Evolutionary conservation across 2,888 invertebrate species (phyloP).

Genomic region (Troides helena): DNA sequence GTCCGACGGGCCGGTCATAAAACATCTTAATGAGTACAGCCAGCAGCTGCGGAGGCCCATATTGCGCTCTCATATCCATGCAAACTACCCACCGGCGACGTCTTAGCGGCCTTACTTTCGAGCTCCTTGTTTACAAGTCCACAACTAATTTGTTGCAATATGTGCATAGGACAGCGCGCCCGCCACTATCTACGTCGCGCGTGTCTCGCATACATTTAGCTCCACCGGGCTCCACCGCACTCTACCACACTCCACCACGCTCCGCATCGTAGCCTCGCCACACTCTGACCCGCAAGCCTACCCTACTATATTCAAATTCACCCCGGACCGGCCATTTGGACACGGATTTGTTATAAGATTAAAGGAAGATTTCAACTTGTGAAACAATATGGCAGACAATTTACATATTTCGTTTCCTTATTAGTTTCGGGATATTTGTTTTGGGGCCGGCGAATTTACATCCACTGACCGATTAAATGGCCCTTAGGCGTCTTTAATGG

Average conservation of each 20-base stretch:
- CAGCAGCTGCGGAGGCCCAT: conserved; percentile 78
- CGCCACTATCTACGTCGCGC: conserved; percentile 75
- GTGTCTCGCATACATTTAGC: conserved; percentile 79
- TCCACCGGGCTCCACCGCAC: conserved; percentile 47
- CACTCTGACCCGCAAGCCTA: conserved; percentile 69
- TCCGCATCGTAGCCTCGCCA: conserved; percentile 58
- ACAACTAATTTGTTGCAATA: conserved; percentile 82
- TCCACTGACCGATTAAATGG: conserved; percentile 81
- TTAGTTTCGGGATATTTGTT: conserved; percentile 81
- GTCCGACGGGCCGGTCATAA: conserved; percentile 79
- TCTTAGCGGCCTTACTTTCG: conserved; percentile 77
- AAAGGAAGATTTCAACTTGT: conserved; percentile 81
- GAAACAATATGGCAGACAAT: conserved; percentile 80
- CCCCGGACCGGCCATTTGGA: conserved; percentile 78
- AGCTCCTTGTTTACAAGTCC: conserved; percentile 77
- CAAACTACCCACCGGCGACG: conserved; percentile 76
- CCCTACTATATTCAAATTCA: conserved; percentile 78
- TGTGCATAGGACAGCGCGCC: conserved; percentile 80
- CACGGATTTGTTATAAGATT: conserved; percentile 82
- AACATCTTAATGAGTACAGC: conserved; percentile 81
- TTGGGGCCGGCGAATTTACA: conserved; percentile 79
- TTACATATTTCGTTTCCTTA: conserved; percentile 81
- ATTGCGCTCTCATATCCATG: conserved; percentile 80
- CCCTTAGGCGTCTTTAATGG: conserved; percentile 81
- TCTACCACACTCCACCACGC: conserved; percentile 55